Base-by-base conservation (phyloP, 2,113 vertebrate species). In the Xenus cinereus region DNA sequence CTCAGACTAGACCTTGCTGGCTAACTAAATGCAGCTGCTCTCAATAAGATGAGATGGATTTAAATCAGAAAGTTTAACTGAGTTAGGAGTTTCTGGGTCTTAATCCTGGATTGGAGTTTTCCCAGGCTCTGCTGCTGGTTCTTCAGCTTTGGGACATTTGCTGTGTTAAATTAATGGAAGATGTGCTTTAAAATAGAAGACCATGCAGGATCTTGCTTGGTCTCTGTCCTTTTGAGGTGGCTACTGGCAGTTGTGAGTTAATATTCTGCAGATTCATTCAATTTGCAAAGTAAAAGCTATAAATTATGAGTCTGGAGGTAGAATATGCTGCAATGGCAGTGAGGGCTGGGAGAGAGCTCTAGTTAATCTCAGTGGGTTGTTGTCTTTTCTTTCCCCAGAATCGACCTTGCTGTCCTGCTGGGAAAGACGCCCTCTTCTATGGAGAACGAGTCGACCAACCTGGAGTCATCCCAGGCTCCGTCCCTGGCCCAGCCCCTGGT, bases 351-450 rank as follows among this genome's bases (percentile, higher is more conserved):
- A 7, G 20, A 20, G 50, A 51, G 43, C 53, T 85, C 24, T 12
- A 35, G 32, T 4, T 80, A 45, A 81, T 48, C 27, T 32, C 48
- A 2, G 43, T 10, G 75, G 13, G 18, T 74, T 23, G 0, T 77
- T 32, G 19, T 32, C n/a, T 53, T 53, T 30, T 45, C 56, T 75
- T 53, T 16, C 24, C 63, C 21, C 93, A 99, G 99, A 98, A 99
- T 99, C 37, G 99, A 99, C 97, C 98, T 99, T 22, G 99, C 99
- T 4, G 99, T 99, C 94, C 98, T 99, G 62, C 96, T 99, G 87
- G 99, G 99, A n/a, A 99, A 99, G 97, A 99, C 99, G 6, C 99
- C 99, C 3, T 98, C 99, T 30, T 99, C 99, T 30, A 97, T 99
- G 73, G 99, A 99, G 98, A 98, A 98, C 23, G 99, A 99, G 94